phyloP scores from a whole-genome alignment of 2,113 vertebrate species.

The Nibea coibor region DNA sequence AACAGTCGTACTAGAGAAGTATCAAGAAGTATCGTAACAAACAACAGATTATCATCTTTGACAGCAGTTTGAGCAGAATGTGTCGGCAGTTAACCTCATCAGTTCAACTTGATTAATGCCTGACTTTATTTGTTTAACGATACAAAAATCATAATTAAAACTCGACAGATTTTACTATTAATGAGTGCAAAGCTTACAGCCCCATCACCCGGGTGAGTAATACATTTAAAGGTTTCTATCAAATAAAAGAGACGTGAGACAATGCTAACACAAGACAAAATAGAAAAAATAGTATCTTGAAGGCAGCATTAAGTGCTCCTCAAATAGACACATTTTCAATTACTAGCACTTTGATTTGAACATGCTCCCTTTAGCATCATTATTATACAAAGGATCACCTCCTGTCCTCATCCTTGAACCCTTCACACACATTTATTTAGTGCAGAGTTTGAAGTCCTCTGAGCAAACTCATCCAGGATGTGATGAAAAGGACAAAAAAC shows the following conservation, averaged over 20 bases:
- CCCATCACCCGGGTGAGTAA: background rate
- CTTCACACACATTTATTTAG: background rate
- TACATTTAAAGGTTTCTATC: background rate
- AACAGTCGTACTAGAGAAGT: too few species aligned
- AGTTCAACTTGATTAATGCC: background rate
- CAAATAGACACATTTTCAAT: slow-evolving; percentile 18
- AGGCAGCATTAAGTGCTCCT: background rate
- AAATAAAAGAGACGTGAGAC: slow-evolving; percentile 7
- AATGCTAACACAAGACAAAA: background rate
- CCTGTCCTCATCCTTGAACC: background rate
- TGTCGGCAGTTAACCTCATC: background rate
- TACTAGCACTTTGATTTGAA: background rate
- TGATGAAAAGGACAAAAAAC: slow-evolving; percentile 23
- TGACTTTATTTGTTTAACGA: background rate
- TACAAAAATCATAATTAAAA: background rate
- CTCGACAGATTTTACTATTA: background rate
- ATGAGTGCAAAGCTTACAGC: background rate
- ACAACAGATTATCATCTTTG: background rate
- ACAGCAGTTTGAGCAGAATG: background rate
- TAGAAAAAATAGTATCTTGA: background rate
- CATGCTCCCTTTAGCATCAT: background rate
- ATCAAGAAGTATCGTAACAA: background rate
- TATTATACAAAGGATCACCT: slow-evolving; percentile 13
- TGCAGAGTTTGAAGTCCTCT: slow-evolving; percentile 1
- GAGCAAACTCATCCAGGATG: slow-evolving; percentile 3